phyloP scores from a whole-genome alignment of 2,113 vertebrate species.

The Clinocottus analis region DNA sequence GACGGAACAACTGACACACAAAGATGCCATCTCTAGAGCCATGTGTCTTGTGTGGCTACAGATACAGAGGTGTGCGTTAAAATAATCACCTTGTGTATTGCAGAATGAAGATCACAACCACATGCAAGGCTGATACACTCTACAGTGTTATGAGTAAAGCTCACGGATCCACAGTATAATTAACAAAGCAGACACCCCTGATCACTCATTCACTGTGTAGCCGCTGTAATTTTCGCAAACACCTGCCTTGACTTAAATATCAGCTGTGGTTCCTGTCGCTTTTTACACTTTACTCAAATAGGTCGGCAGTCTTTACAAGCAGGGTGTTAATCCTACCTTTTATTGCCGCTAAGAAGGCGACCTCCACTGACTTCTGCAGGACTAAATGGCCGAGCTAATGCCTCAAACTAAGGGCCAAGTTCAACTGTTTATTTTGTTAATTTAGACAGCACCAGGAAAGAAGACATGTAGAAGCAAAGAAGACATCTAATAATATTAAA shows the following conservation, averaged over 20 bases:
- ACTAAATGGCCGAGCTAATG: constrained; percentile 59
- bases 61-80: neutral
- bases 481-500: neutral
- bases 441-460: neutral
- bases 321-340: constrained; percentile 82
- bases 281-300: constrained; percentile 76
- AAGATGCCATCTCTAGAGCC: too few relatives aligned
- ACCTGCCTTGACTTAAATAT: constrained; percentile 78
- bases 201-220: constrained; percentile 56
- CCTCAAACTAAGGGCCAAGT: constrained; percentile 19
- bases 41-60: neutral
- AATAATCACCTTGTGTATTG: neutral
- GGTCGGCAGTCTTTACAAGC: constrained; percentile 78
- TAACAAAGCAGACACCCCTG: constrained; percentile 52
- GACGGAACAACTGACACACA: neutral
- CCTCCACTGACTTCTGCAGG: constrained; percentile 61
- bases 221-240: constrained; percentile 75
- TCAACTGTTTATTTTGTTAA: neutral
- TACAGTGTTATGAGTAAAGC: constrained; percentile 27
- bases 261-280: constrained; percentile 71
- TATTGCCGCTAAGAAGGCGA: constrained; percentile 79
- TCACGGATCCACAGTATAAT: constrained; percentile 38
- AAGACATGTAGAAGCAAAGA: too few relatives aligned
- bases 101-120: constrained; percentile 26
- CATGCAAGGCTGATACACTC: constrained; percentile 9